Evolutionary conservation across 2,797 vertebrate species (phyloP).

Genomic region (Numenius phaeopus): DNA sequence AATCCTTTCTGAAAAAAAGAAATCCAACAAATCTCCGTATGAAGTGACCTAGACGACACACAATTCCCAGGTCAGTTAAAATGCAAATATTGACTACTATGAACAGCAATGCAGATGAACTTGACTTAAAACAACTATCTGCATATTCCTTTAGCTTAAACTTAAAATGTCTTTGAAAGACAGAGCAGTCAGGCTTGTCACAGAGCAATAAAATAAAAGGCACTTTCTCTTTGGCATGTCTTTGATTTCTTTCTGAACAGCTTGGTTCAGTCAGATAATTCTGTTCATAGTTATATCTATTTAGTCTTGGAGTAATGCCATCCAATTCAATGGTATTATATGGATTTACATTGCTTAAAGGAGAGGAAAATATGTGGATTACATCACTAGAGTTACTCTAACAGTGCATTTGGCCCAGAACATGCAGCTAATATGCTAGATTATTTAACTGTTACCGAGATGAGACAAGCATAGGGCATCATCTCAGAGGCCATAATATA

Average conservation of each 20-base stretch:
- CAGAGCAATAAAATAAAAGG: constrained; percentile 37
- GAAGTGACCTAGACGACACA: neutral
- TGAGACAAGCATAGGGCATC: neutral
- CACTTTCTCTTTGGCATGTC: constrained; percentile 7
- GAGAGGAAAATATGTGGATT: constrained; percentile 6
- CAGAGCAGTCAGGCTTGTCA: constrained; percentile 21
- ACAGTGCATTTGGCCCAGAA: neutral
- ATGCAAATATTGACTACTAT: neutral
- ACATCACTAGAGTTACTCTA: neutral
- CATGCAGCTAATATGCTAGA: neutral
- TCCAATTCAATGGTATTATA: constrained; percentile 5
- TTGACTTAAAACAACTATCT: constrained; percentile 7
- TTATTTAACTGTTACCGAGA: constrained; percentile 8
- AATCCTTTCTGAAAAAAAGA: neutral
- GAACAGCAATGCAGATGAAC: neutral
- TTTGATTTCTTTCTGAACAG: constrained; percentile 60
- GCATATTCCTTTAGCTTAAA: constrained; percentile 18
- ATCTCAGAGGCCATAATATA: neutral
- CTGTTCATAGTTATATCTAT: constrained; percentile 47
- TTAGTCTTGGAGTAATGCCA: constrained; percentile 55
- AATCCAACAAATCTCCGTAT: neutral
- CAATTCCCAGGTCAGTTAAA: neutral
- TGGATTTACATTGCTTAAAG: constrained; percentile 49
- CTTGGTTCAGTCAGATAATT: constrained; percentile 61
- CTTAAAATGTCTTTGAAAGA: neutral